phyloP scores from a whole-genome alignment of 2,113 vertebrate species.

The Hyaena hyaena region DNA sequence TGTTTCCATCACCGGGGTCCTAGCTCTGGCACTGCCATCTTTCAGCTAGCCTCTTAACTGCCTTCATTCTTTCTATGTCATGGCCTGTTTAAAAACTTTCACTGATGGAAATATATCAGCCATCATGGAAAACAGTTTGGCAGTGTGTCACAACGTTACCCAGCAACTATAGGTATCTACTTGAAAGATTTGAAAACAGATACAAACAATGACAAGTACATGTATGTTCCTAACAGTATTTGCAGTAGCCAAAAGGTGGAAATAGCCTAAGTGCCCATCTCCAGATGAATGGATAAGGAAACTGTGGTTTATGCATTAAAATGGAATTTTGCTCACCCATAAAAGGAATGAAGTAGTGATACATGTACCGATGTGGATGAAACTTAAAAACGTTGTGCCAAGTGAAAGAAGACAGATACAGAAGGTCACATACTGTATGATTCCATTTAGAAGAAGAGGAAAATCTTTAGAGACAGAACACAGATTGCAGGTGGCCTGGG shows the following conservation, averaged over 20 bases:
- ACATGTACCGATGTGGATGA: background rate
- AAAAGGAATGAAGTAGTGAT: background rate
- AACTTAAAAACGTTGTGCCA: background rate
- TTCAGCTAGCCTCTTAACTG: background rate
- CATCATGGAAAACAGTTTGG: background rate
- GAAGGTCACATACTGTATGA: background rate
- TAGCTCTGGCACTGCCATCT: background rate
- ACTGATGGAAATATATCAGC: background rate
- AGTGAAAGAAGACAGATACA: background rate
- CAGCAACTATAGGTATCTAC: background rate
- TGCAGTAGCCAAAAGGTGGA: background rate
- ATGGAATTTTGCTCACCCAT: constrained; percentile 1
- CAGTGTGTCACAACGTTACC: constrained; percentile 15
- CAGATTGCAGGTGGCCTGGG: background rate
- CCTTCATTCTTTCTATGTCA: background rate
- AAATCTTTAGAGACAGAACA: background rate
- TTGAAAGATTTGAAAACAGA: background rate
- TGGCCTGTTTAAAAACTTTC: background rate
- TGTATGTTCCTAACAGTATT: background rate
- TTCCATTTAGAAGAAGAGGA: background rate
- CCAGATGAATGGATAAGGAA: background rate
- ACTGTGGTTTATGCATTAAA: background rate
- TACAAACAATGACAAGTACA: background rate
- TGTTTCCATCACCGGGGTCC: background rate
- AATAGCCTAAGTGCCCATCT: background rate